Percentiles rank a stretch among this genome's conserved stretches.
phyloP scores from a whole-genome alignment of 2,888 invertebrate genomes.

The Dynastes grantii region DNA sequence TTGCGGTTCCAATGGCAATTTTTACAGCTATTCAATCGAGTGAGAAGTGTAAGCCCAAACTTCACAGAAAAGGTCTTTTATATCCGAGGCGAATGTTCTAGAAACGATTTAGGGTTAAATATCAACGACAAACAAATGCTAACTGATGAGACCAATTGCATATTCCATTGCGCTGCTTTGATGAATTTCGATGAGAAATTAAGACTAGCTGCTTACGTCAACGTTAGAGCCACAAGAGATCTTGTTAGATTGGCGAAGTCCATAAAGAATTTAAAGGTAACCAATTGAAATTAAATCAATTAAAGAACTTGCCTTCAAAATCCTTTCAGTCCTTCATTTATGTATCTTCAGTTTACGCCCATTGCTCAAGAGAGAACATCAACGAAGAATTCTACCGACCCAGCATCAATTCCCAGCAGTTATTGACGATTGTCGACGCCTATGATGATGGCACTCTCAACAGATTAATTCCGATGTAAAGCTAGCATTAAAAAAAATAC shows the following conservation, averaged over 20 bases:
- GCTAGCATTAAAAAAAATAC: constrained; percentile 29
- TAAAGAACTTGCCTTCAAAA: background rate
- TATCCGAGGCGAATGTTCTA: constrained; percentile 74
- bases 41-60: constrained; percentile 71
- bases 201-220: constrained; percentile 79
- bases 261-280: constrained; percentile 78
- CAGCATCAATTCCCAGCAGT: constrained; percentile 66
- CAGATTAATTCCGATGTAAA: constrained; percentile 65
- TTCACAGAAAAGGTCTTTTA: constrained; percentile 74
- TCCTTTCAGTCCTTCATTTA: constrained; percentile 73
- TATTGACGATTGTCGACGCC: constrained; percentile 69
- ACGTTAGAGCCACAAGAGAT: constrained; percentile 78
- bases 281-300: background rate
- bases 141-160: constrained; percentile 75
- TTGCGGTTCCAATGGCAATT: background rate
- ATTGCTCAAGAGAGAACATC: constrained; percentile 74
- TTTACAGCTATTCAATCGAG: constrained; percentile 71
- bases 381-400: constrained; percentile 74
- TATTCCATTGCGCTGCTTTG: constrained; percentile 85
- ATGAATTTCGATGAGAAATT: constrained; percentile 84
- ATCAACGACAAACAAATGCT: constrained; percentile 71
- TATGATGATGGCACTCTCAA: constrained; percentile 68
- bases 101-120: constrained; percentile 73
- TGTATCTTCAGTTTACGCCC: constrained; percentile 79
- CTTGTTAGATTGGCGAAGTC: constrained; percentile 78